Evolutionary conservation across 2,888 invertebrate genomes (phyloP), one percentile per base, ranked within the genome.

Genomic region (Mythimna loreyi): DNA sequence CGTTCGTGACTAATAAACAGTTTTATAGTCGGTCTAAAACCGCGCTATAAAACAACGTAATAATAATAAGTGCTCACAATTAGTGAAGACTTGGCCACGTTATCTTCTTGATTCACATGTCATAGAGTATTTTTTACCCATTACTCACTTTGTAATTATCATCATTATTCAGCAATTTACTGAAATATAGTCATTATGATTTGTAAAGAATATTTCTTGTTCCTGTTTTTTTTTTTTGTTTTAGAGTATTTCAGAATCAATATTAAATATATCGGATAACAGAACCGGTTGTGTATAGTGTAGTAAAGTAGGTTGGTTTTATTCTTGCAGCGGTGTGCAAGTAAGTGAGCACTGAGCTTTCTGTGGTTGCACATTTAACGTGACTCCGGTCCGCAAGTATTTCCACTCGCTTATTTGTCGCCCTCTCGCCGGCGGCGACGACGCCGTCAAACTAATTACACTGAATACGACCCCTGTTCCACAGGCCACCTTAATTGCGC

Each of bases 401-500:
- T 83, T 85, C 80, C 86, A 75, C 81, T 85, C 86, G 89, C 90
- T 91, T 91, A 92, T 91, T 92, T 88, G 90, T 90, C 89, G 87
- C 90, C 90, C 90, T 87, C 83, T 86, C 67, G 76, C 63, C 86
- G 82, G 81, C 81, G 67, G 73, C 89, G 88, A 84, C 88, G 90
- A 84, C 88, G 90, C 90, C 87, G 92, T 90, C 92, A 91, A 94
- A 92, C 94, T 94, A 94, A 95, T 94, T 94, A 94, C 91, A 88
- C 81, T 87, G 90, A 91, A 91, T 90, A 89, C 89, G 90, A 88
- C 87, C 90, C 90, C 90, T 85, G 90, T 86, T 87, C 85, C 82
- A 86, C 86, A 88, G 91, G 86, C 89, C 87, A 89, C 91, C 91
- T 91, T 94, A 94, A 95, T 95, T 94, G 93, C 93, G 90, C 92